These are phyloP conservation scores for Vombatus ursinus DNA, from an alignment of 2,113 vertebrate genomes.

Conservation along the genomic window DNA sequence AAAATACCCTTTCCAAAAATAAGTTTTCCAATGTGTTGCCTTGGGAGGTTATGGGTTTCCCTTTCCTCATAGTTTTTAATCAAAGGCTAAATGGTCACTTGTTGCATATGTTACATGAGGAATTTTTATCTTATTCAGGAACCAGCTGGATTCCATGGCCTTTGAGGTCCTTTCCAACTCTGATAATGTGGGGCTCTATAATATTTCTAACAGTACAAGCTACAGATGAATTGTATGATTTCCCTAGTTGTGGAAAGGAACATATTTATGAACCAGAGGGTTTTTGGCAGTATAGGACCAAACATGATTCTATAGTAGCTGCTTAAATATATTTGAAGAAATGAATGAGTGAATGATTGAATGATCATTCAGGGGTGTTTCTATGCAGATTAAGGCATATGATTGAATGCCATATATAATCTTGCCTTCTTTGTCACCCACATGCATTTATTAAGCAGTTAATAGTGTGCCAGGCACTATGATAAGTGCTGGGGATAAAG, in stretches of 20 bases:
- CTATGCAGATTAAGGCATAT: not conserved
- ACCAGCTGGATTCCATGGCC: not conserved
- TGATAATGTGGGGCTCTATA: not conserved
- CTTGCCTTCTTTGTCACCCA: not conserved
- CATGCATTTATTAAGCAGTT: not conserved
- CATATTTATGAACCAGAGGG: constrained; percentile 23
- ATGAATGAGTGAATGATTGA: not conserved
- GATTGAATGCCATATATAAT: not conserved
- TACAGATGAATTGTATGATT: not conserved
- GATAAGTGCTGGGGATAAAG: not conserved
- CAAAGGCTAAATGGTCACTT: not conserved
- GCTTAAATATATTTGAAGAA: not conserved
- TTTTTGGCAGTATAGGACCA: not conserved
- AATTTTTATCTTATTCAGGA: not conserved
- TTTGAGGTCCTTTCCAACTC: not conserved
- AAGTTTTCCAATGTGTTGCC: not conserved
- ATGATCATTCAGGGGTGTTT: not conserved
- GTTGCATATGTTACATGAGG: not conserved
- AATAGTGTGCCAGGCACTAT: not conserved
- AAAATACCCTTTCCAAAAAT: not conserved
- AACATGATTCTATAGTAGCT: not conserved
- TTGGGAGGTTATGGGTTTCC: not conserved
- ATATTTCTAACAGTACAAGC: constrained; percentile 16
- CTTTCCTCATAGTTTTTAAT: not conserved
- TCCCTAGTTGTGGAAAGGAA: not conserved